These are phyloP conservation scores for Ichneumoninae sp. DNA, from an alignment of 2,888 invertebrate genomes.

Conservation along the genomic window DNA sequence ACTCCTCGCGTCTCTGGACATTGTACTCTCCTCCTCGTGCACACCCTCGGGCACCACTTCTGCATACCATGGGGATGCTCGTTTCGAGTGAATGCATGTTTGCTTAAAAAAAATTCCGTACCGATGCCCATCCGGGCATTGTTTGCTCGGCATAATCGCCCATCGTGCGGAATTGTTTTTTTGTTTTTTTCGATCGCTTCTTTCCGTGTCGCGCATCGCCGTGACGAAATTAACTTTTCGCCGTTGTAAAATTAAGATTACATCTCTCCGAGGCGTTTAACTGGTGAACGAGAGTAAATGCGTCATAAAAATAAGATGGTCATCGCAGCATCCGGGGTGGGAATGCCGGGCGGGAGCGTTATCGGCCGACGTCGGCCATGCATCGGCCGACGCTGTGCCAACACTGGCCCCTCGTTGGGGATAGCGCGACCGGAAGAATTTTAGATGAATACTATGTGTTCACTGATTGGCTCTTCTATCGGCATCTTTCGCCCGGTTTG, in stretches of 20 bases:
- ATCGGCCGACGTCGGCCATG: background rate
- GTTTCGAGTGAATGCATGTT: conserved; percentile 14
- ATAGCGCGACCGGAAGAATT: conserved; percentile 84
- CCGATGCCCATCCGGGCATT: background rate
- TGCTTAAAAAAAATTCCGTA: conserved; percentile 19
- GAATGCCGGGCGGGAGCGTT: background rate
- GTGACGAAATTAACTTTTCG: background rate
- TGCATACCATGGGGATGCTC: background rate
- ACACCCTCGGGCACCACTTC: conserved; percentile 9
- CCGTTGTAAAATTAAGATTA: background rate
- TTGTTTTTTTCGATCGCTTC: background rate
- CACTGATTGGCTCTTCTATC: background rate
- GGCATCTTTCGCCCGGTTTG: conserved; percentile 19
- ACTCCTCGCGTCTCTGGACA: conserved; percentile 29
- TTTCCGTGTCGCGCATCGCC: too few relatives aligned
- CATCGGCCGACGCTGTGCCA: too few relatives aligned
- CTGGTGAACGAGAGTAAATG: background rate
- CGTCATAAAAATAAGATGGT: background rate
- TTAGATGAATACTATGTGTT: conserved; percentile 81
- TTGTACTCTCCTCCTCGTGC: conserved; percentile 4
- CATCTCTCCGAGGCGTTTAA: background rate
- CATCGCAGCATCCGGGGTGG: background rate
- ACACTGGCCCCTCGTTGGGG: conserved; percentile 49
- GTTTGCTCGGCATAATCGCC: background rate
- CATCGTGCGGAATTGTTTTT: background rate